phyloP scores from a whole-genome alignment of 2,888 invertebrate genomes.

The Drosophila mimetica region DNA sequence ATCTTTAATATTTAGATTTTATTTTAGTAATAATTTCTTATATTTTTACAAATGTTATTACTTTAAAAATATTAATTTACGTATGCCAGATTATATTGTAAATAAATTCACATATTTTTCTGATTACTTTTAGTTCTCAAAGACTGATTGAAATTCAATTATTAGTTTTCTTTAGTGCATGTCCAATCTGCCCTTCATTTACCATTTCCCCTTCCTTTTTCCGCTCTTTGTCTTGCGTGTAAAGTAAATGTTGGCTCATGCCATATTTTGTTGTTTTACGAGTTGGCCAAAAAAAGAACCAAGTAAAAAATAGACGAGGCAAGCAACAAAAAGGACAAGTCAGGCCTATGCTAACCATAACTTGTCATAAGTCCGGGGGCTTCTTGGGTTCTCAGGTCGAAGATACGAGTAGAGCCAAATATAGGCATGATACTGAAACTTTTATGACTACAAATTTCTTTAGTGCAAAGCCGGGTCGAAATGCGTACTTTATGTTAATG shows the following conservation, averaged over 20 bases:
- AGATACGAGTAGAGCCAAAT: conserved; percentile 34
- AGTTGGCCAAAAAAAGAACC: conserved; percentile 12
- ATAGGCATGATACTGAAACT: conserved; percentile 57
- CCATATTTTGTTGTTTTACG: conserved; percentile 51
- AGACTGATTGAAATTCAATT: not conserved
- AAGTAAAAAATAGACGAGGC: conserved; percentile 26
- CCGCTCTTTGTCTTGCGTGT: conserved; percentile 40
- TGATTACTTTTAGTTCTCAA: not conserved
- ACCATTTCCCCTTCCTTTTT: conserved; percentile 14
- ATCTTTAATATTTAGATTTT: no score
- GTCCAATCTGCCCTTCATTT: conserved; percentile 20
- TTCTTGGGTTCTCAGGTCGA: conserved; percentile 26
- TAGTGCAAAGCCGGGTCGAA: conserved; percentile 48
- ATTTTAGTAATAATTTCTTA: no score
- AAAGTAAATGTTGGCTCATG: conserved; percentile 45
- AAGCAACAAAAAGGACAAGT: conserved; percentile 28
- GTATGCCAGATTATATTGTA: no score
- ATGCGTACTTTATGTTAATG: conserved; percentile 50
- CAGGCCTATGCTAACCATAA: conserved; percentile 53
- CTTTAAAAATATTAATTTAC: no score
- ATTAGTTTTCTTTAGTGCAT: conserved; percentile 10
- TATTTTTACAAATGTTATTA: no score
- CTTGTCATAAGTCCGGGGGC: conserved; percentile 55
- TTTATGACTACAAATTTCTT: conserved; percentile 57
- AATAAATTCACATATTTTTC: not conserved